A percentile compares a stretch with the other conserved stretches of the same genome.
These are phyloP conservation scores for Alligator mississippiensis DNA, from an alignment of 2,113 vertebrate genomes.

Conservation along the genomic window DNA sequence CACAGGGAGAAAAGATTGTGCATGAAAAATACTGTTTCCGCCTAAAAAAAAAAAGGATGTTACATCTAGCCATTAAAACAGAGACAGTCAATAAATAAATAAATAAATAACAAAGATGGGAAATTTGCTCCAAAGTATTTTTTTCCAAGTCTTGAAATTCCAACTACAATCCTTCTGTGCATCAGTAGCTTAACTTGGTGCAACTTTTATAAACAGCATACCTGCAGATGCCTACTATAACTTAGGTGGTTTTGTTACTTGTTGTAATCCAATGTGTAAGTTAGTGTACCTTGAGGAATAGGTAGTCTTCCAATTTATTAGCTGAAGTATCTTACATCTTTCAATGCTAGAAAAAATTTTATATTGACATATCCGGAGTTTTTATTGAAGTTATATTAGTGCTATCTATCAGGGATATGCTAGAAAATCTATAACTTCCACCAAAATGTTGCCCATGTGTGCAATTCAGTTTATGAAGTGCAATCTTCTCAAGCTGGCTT, in stretches of 20 bases:
- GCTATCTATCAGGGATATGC: constrained; percentile 96
- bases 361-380: constrained; percentile 93
- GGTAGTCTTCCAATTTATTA: constrained; percentile 82
- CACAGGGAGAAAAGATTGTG: background rate
- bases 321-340: constrained; percentile 81
- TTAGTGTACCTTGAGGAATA: constrained; percentile 80
- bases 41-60: background rate
- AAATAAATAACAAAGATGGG: too few relatives aligned
- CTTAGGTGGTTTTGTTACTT: constrained; percentile 70
- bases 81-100: background rate
- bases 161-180: background rate
- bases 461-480: constrained; percentile 94
- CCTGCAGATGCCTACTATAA: constrained; percentile 62
- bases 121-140: background rate
- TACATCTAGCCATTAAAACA: background rate
- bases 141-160: background rate
- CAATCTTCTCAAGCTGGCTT: constrained; percentile 87
- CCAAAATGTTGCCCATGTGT: constrained; percentile 92
- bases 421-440: constrained; percentile 97
- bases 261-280: constrained; percentile 79
- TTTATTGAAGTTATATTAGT: constrained; percentile 99
- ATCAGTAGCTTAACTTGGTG: constrained; percentile 39
- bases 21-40: background rate
- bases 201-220: constrained; percentile 38
- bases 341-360: constrained; percentile 80